Conservation (phyloP, 1,140 invertebrate genomes). For the Sinella curviseta region DNA sequence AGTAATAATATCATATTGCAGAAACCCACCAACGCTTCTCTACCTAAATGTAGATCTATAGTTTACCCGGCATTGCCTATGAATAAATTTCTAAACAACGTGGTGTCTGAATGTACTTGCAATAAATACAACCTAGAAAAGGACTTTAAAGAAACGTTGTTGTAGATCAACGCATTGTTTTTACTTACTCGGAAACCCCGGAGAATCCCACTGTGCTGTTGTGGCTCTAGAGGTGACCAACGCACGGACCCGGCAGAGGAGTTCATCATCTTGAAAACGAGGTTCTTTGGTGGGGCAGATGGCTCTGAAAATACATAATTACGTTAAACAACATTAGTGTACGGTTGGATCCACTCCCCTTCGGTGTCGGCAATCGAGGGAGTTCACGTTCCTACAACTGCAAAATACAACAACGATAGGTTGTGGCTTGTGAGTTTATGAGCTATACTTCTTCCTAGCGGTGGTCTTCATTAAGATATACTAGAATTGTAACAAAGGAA, state of each 20-base stretch:
- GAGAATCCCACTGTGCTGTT: slow-evolving; percentile 77
- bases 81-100: too few relatives aligned
- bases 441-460: too few relatives aligned
- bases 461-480: not conserved
- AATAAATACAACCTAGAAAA: too few relatives aligned
- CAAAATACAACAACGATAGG: not conserved
- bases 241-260: slow-evolving; percentile 73
- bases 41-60: too few relatives aligned
- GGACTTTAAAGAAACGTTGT: too few relatives aligned
- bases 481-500: not conserved
- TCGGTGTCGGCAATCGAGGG: not conserved
- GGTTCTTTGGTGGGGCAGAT: slow-evolving; percentile 76
- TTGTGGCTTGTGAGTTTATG: too few relatives aligned
- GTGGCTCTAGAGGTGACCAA: slow-evolving; percentile 76
- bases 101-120: too few relatives aligned
- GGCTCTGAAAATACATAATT: slow-evolving; percentile 62
- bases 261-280: slow-evolving; percentile 80
- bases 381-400: not conserved
- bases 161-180: slow-evolving; percentile 30
- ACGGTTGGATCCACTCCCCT: not conserved
- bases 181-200: slow-evolving; percentile 75
- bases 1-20: too few relatives aligned
- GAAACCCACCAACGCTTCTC: too few relatives aligned
- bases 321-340: slow-evolving; percentile 35
- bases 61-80: too few relatives aligned